Base-by-base conservation (phyloP, 2,888 invertebrate species). In the Dolichopus griseipennis region DNA sequence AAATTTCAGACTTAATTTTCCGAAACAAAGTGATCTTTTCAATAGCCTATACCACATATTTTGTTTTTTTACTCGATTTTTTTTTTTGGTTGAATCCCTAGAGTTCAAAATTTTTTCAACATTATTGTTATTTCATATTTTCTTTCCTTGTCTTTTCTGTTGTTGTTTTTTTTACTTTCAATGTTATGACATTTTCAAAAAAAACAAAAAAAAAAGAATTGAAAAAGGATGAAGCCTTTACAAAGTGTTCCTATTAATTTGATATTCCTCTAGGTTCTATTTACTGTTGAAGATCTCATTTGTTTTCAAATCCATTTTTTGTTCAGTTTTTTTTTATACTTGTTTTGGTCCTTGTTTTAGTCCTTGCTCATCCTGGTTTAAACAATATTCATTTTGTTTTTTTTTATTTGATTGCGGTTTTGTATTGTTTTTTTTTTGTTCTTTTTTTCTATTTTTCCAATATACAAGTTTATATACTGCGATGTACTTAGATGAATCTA, bases 241-340 rank as follows among this genome's bases (percentile, higher is more conserved):
- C 15, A 52, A 52, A 52, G 52, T 52, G 52, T 52, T 52, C 52
- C 52, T 52, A 18, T 52, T 52, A 52, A 52, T 52, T 52, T 52
- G n/a, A 52, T 52, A 18, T 52, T 52, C n/a, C 52, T 52, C 18
- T 52, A 52, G 52, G 52, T 52, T n/a, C 18, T 52, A 52, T 52
- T 52, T 52, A 52, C n/a, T 18, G 52, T 18, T 52, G n/a, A 52
- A 52, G 18, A 18, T 52, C 52, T 52, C 52, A 52, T 52, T 52
- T 9, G 52, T 52, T 52, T 52, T n/a, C 18, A 52, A 27, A 27
- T 27, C 5, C 27, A 27, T 5, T 27, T 52, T 15, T 52, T 18
- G 18, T 52, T 52, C 2, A 18, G 2, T 52, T 52, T 52, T 52
- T 52, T 52, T 43, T 43, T 43, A 15, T 43, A 9, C 3, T 52